phyloP scores from a whole-genome alignment of 2,113 vertebrate species.

The Hypanus sabinus region DNA sequence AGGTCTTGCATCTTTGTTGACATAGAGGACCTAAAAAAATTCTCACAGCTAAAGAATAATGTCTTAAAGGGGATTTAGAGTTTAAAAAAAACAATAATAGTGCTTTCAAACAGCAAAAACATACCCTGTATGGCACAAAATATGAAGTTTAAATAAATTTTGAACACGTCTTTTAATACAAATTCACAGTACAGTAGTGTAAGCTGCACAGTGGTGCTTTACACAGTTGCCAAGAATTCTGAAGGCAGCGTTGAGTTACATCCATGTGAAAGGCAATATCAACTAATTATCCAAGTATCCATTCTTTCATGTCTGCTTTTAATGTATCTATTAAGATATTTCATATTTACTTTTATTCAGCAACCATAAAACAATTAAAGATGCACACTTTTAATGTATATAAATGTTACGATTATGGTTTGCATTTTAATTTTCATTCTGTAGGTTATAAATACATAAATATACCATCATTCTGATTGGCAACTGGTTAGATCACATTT shows the following conservation, averaged over 20 bases:
- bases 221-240: conserved; percentile 25
- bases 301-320: conserved; percentile 21
- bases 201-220: conserved; percentile 12
- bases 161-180: conserved; percentile 21
- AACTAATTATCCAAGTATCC: conserved; percentile 2
- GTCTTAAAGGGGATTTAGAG: neutral
- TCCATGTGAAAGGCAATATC: conserved; percentile 21
- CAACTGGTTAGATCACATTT: neutral
- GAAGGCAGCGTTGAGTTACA: conserved; percentile 26
- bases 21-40: neutral
- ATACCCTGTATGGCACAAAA: conserved; percentile 33
- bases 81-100: neutral
- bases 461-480: neutral
- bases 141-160: conserved; percentile 25
- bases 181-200: conserved; percentile 35
- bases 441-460: neutral
- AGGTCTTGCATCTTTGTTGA: neutral
- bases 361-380: neutral
- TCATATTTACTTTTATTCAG: neutral
- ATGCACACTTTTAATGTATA: neutral
- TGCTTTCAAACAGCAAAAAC: conserved; percentile 9
- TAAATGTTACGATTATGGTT: neutral
- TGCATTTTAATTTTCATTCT: neutral
- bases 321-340: neutral
- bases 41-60: neutral